Evolutionary conservation across 1,140 invertebrate genomes (phyloP).

Genomic region (Pectinophora gossypiella): DNA sequence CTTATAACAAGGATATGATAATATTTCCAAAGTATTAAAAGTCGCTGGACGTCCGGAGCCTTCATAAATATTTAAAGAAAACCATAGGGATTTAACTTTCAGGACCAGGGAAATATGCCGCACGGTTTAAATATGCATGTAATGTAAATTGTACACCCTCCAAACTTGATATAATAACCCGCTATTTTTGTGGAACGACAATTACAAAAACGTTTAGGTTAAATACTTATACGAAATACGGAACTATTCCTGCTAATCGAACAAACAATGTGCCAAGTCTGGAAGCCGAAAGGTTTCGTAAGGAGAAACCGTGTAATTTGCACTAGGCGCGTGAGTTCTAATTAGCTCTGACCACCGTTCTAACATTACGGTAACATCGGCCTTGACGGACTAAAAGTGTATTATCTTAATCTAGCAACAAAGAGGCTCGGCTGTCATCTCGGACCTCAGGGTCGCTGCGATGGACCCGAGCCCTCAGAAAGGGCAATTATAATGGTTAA

Average conservation of each 20-base stretch:
- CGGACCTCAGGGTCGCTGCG: background rate
- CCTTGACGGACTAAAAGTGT: background rate
- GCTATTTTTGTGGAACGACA: background rate
- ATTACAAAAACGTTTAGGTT: background rate
- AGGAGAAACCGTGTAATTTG: no score
- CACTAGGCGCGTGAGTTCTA: no score
- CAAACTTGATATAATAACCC: slow-evolving; percentile 10
- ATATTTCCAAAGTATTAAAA: slow-evolving; percentile 49
- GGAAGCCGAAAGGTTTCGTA: no score
- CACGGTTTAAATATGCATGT: slow-evolving; percentile 47
- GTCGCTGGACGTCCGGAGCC: slow-evolving; percentile 30
- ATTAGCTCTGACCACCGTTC: no score
- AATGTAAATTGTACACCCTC: slow-evolving; percentile 36
- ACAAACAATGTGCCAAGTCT: no score
- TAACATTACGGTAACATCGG: no score
- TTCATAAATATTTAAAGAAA: slow-evolving; percentile 65
- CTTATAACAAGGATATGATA: slow-evolving; percentile 36
- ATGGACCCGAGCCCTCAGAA: slow-evolving; percentile 14
- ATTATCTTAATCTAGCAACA: no score
- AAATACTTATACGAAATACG: no score
- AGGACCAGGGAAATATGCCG: slow-evolving; percentile 32
- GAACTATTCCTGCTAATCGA: no score
- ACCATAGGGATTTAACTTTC: slow-evolving; percentile 49
- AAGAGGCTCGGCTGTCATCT: no score
- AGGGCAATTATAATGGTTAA: slow-evolving; percentile 47